Evolutionary conservation across 1,140 invertebrate genomes (phyloP), one percentile per base, ranked within the genome.

Genomic region (Bombus polaris): DNA sequence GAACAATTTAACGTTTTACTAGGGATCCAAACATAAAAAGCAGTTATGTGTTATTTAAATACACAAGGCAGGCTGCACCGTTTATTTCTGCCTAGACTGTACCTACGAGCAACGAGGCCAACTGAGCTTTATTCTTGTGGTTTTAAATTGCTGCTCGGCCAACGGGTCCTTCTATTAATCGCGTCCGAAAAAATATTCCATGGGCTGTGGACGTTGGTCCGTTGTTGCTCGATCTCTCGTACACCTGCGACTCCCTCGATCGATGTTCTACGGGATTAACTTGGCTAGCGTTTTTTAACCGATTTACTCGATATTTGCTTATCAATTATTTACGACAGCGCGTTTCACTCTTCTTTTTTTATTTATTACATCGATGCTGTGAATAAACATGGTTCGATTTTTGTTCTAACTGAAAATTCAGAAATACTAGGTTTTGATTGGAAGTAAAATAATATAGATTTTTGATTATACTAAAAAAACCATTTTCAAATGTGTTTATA

Each of bases 21-120:
- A 39, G 1, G 25, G 53, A 3, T 2, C 22, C n/a, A 66, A 15
- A 37, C 42, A 37, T 83, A 83, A 83, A 57, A 42, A 83, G 59
- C 35, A 25, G 72, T 75, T 82, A 47, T 42, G 59, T 66, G 72
- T 82, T 82, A 66, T 83, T 83, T 76, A 42, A 83, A 83, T 66
- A 76, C 35, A 76, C 72, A 32, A 5, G n/a, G 1, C 22, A n/a
- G 59, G 28, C 28, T 62, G 59, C 22, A 59, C 32, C 53, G 35
- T 74, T 76, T 65, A 83, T 76, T 83, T 39, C 62, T n/a, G 25
- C 32, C 18, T 8, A 2, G 35, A 9, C 3, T 5, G 18, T n/a
- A 37, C 1, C 42, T 15, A 28, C 42, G 35, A 65, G 35, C 6
- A 3, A 15, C 18, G 28, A 44, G 68, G 13, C 35, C 37, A 53